Evolutionary conservation across 2,888 invertebrate genomes (phyloP), one percentile per base, ranked within the genome.

Genomic region (Salpingus planirostris): DNA sequence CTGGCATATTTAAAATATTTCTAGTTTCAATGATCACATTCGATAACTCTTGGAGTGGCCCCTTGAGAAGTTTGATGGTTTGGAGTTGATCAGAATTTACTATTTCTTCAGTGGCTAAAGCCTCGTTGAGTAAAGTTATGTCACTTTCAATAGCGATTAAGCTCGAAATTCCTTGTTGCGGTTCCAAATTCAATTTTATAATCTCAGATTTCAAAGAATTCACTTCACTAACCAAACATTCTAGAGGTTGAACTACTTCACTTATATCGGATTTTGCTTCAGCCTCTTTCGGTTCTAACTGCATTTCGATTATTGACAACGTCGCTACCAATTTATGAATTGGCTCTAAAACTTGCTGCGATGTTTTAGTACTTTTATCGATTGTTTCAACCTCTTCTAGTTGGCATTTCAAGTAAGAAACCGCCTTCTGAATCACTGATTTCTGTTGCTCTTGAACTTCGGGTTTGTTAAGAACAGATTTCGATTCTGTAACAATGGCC

Each of bases 361-460:
- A 18, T 18, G 5, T 18, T 6, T 18, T 18, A 6, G 5, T 18
- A 8, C 5, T 18, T 18, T 18, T 18, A 18, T n/a, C 5, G 18
- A 6, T 18, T 18, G 18, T 18, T 8, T 18, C 8, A 5, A 18
- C n/a, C 24, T 26, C 32, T 7, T 43, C 32, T 15, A 47, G 21
- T 13, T 36, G 15, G 26, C 37, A 22, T 28, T 43, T 44, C 11
- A 47, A 12, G 15, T 40, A 40, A 26, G 12, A 7, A 6, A 44
- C 27, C 11, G 42, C 40, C 25, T 33, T 38, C 22, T 38, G 34
- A 13, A 46, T 23, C 29, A 43, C 34, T 12, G 43, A 21, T 26
- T 39, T 41, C 29, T 43, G 42, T 27, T 18, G 13, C 38, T 37
- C 31, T n/a, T 30, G 8, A 21, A 37, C 22, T 26, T 46, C 33